Evolutionary conservation across 2,888 invertebrate genomes (phyloP), one percentile per base, ranked within the genome.

Genomic region (Xestia sexstrigata): DNA sequence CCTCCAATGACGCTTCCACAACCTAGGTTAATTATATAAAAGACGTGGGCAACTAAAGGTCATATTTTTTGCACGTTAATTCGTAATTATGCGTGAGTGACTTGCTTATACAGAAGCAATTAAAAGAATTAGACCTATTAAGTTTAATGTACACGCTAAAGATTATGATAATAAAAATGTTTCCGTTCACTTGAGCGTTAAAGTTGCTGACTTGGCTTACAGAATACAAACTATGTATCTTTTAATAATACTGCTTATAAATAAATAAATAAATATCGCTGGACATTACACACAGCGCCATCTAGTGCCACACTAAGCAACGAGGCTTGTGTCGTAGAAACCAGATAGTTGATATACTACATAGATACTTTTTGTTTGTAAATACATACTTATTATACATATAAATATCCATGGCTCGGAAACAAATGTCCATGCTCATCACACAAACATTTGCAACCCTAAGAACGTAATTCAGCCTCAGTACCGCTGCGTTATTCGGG

Each of bases 71-170:
- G n/a, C 88, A 91, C 80, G 79, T 82, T 87, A 87, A 92, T 91
- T 90, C 80, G 90, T 91, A 93, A 94, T 94, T 94, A 94, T 92
- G 93, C 93, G 92, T 93, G 88, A 88, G 90, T 90, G 84, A 87
- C 90, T 91, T 91, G 89, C 83, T 90, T 86, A 87, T 89, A 90
- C 83, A 88, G 75, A 74, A 81, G 89, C 91, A 94, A 94, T 95
- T 95, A 95, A 92, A 92, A 89, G 91, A 94, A 94, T 95, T 94
- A 94, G 92, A 92, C 78, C 90, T 87, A 93, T 93, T 92, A 93
- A 85, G 87, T 91, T 90, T 87, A 91, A 90, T 91, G 88, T 89
- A 88, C 85, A 89, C 88, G 88, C 87, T 88, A 91, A 89, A 91
- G 90, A 93, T 92, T 91, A 91, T 90, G 85, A 89, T 90, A 89